Evolutionary conservation across 2,888 invertebrate genomes (phyloP).

Genomic region (Coremacera marginata): DNA sequence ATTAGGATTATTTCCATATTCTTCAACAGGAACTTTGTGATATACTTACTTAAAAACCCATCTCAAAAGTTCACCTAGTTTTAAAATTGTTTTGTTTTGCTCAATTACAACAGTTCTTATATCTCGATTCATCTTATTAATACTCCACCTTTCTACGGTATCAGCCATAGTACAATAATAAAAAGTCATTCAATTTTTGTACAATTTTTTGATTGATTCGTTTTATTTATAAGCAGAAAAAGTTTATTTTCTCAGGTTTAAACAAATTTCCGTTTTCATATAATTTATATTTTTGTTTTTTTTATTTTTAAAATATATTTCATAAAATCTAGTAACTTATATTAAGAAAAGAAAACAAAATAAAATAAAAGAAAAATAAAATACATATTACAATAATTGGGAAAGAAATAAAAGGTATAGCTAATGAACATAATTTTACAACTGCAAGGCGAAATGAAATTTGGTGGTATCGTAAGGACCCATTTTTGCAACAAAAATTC

Average conservation of each 20-base stretch:
- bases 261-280: conserved; percentile 60
- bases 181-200: conserved; percentile 37
- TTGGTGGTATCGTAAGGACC: not conserved
- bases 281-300: conserved; percentile 52
- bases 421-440: conserved; percentile 66
- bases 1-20: too few relatives aligned
- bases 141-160: not conserved
- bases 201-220: conserved; percentile 56
- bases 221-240: conserved; percentile 51
- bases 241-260: conserved; percentile 54
- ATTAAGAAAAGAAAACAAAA: conserved; percentile 55
- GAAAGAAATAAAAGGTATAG: conserved; percentile 41
- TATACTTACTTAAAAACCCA: too few relatives aligned
- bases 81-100: too few relatives aligned
- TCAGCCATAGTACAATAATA: not conserved
- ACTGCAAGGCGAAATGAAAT: conserved; percentile 18
- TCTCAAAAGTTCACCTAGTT: too few relatives aligned
- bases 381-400: conserved; percentile 40
- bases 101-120: too few relatives aligned
- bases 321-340: conserved; percentile 63
- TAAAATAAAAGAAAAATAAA: conserved; percentile 49
- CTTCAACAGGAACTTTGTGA: too few relatives aligned
- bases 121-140: too few relatives aligned
- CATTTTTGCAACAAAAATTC: not conserved
- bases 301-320: conserved; percentile 51